Conservation (phyloP, 2,888 invertebrate species). For the Coenonympha glycerion region DNA sequence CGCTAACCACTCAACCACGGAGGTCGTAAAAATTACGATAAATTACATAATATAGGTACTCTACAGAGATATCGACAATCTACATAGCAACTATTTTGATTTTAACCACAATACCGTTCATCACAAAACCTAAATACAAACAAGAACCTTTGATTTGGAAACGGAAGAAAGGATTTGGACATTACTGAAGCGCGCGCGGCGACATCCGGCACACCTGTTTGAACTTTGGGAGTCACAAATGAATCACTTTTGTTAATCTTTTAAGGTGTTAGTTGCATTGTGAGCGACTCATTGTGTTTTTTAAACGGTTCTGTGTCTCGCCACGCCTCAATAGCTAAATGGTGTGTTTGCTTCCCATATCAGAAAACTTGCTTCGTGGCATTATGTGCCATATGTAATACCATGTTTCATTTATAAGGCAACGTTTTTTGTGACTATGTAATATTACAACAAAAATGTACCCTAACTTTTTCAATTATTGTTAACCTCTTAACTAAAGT, state of each 20-base stretch:
- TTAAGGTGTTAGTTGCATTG: conserved; percentile 20
- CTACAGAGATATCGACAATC: no score
- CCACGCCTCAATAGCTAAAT: conserved; percentile 19
- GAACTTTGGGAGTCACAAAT: conserved; percentile 27
- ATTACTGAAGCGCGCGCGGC: conserved; percentile 33
- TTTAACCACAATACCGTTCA: background rate
- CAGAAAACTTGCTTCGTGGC: background rate
- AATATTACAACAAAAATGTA: no score
- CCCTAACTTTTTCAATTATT: no score
- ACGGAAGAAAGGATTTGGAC: conserved; percentile 35
- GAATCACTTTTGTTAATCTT: conserved; percentile 30
- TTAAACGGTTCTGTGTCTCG: conserved; percentile 15
- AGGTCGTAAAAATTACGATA: no score
- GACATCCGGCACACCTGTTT: conserved; percentile 41
- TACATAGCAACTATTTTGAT: background rate
- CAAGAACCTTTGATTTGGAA: conserved; percentile 10
- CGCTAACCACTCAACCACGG: no score
- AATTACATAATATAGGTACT: no score
- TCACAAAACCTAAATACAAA: background rate
- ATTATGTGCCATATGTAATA: no score
- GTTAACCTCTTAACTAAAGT: background rate
- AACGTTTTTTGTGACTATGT: no score
- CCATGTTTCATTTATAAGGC: no score
- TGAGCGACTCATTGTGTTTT: conserved; percentile 21
- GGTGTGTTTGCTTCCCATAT: background rate